Base-by-base conservation (phyloP, 2,113 vertebrate species). In the Cynocephalus volans region DNA sequence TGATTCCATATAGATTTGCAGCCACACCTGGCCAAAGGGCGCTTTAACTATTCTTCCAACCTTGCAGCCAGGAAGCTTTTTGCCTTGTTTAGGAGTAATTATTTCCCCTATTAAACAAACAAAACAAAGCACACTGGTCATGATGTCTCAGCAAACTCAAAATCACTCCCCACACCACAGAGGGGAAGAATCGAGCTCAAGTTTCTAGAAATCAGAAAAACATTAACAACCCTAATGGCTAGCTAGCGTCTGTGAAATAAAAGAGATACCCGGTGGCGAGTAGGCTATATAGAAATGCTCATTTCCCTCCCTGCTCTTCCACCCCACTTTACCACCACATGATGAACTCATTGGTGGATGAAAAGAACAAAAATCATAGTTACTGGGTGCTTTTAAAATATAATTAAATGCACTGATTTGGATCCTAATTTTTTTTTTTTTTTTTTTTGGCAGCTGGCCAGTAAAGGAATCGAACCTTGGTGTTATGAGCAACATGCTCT, bases 141-240 rank as follows among this genome's bases (percentile, higher is more conserved):
- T 18, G 23, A 9, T 65, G 8, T 31, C 50, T 24, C 7, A 97
- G 26, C 54, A 93, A 93, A 90, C 33, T 6, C 56, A 89, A 41
- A 52, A 31, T 50, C 24, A 60, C 18, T 41, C n/a, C 33, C 52
- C 0, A 10, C 41, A 88, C 17, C 19, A 88, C 13, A 54, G 28
- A 90, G 19, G 8, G 28, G 7, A 90, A 73, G 3, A 83, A 50
- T 36, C 56, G 13, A 28, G 48, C 33, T 90, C 62, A 87, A 2
- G 41, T 73, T 58, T 88, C 56, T 70, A 93, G 86, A 93, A 83
- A 56, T 41, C 50, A 95, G 70, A 54, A 73, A 79, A 95, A 56
- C 14, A 73, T 8, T 7, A 77, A 72, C 48, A 65, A 72, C 24
- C 10, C 33, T 15, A 65, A 56, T 2, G 5, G 8, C 36, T 50